Base-by-base conservation (phyloP, 2,888 invertebrate species). In the Mesorhabditis belari region DNA sequence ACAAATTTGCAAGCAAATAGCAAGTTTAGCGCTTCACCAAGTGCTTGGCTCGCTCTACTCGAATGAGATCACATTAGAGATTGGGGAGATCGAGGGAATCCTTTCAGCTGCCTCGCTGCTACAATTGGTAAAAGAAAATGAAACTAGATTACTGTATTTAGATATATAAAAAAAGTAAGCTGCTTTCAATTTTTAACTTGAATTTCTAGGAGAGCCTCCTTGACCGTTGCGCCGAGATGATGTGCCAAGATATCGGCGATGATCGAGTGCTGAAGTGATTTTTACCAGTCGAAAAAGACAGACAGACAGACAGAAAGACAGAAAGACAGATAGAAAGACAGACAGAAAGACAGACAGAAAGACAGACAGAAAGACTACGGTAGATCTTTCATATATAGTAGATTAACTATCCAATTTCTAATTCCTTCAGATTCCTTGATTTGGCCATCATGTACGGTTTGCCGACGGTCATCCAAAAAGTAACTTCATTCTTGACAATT, bases 31-130 rank as follows among this genome's bases (percentile, higher is more conserved):
- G n/a, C 58, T 77, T 19, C 61, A 75, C 29, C 64, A 66, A 19
- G 76, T 77, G 0, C 63, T 77, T 21, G 77, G 66, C 5, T 69
- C 74, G 25, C 63, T 77, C 24, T 77, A 77, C 58, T 63, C 71
- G 55, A 76, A 77, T 52, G 75, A 77, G 57, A 75, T 77, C 5
- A 66, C 68, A 44, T 65, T 76, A 19, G 71, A 72, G 51, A n/a
- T 67, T 0, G 68, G 73, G 2, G 63, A 75, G 27, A 62, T 77
- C 19, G 4, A 67, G 73, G 25, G 62, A 77, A 25, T 77, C 77
- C 57, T 63, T 71, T 54, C 75, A 0, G 68, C 76, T 4, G 73
- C 77, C 1, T 65, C 71, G 3, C 60, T 73, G 35, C 51, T 77
- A 24, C 67, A 71, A 49, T 61, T 76, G 55, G 73, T 72, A 25